phyloP scores from a whole-genome alignment of 2,888 invertebrate species.

The Parnassius orleans region DNA sequence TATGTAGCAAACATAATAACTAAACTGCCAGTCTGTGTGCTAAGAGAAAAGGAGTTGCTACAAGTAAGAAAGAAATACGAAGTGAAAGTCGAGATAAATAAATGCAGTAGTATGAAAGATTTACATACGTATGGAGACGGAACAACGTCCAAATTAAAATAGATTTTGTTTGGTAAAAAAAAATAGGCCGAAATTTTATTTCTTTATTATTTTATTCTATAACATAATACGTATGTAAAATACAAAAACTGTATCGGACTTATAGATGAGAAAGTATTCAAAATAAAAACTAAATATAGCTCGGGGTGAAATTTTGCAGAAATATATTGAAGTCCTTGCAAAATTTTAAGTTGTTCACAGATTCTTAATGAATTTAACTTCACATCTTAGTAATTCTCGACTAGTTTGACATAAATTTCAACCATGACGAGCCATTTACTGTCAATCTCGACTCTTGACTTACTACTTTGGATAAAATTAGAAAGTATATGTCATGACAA shows the following conservation, averaged over 20 bases:
- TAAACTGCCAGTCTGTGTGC: not conserved
- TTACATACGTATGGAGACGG: slow-evolving; percentile 14
- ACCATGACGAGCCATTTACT: too few relatives aligned
- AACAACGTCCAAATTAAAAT: too few relatives aligned
- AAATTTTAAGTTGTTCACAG: too few relatives aligned
- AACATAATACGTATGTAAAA: slow-evolving; percentile 19
- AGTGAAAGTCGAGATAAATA: not conserved
- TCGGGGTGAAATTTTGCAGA: slow-evolving; percentile 25
- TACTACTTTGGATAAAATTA: too few relatives aligned
- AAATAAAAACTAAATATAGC: slow-evolving; percentile 24
- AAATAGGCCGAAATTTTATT: not conserved
- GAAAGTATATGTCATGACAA: too few relatives aligned
- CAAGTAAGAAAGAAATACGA: slow-evolving; percentile 1
- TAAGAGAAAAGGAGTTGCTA: slow-evolving; percentile 6
- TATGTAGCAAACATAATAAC: not conserved
- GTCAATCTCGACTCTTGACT: too few relatives aligned
- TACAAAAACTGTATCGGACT: not conserved
- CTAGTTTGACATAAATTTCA: too few relatives aligned
- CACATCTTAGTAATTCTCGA: too few relatives aligned
- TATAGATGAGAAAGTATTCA: not conserved
- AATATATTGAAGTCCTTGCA: not conserved
- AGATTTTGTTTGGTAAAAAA: slow-evolving; percentile 1
- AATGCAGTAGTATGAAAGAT: slow-evolving; percentile 6
- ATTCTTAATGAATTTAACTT: too few relatives aligned
- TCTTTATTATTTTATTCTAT: not conserved